Evolutionary conservation across 1,140 invertebrate genomes (phyloP), one percentile per base, ranked within the genome.

Genomic region (Trissolcus basalis): DNA sequence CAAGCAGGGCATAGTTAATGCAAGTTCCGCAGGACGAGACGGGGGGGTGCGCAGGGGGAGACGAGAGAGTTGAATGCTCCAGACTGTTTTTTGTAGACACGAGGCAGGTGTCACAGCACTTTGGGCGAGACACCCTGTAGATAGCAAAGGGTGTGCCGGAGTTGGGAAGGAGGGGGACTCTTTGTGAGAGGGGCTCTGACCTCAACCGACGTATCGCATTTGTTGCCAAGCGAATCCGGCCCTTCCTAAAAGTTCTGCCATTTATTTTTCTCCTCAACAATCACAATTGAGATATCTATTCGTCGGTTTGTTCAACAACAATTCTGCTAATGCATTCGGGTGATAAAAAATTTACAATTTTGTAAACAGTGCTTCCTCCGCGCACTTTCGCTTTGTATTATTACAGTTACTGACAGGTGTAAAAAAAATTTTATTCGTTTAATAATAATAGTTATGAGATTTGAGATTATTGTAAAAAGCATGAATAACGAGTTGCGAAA

Each of bases 121-220:
- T 67, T 70, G 58, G 67, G 68, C 59, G 69, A 73, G 69, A 78
- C 75, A 73, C 69, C 68, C 69, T 78, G 69, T 72, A 71, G 56
- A 71, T 69, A 44, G 64, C 58, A 48, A 63, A 64, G 64, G 63
- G 71, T 58, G 69, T 39, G 53, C 45, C 53, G 65, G 50, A 47
- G 43, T 9, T 36, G 61, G 47, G 48, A 44, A 33, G 59, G 58
- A 49, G 50, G 48, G 67, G 68, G 68, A 48, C 75, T 54, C 49
- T 78, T 72, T 73, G 59, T 68, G 43, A 78, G 63, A 69, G 69
- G 75, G 75, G 75, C 75, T 79, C 72, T 75, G 72, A 71, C 71
- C 71, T 67, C 67, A 75, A 75, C 63, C 65, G 59, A 65, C 64
- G 74, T 71, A 67, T 63, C 67, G 74, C 53, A 70, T 65, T 77